These are phyloP conservation scores for Parapristionchus giblindavisi DNA, from an alignment of 2,888 invertebrate genomes.

Conservation along the genomic window DNA sequence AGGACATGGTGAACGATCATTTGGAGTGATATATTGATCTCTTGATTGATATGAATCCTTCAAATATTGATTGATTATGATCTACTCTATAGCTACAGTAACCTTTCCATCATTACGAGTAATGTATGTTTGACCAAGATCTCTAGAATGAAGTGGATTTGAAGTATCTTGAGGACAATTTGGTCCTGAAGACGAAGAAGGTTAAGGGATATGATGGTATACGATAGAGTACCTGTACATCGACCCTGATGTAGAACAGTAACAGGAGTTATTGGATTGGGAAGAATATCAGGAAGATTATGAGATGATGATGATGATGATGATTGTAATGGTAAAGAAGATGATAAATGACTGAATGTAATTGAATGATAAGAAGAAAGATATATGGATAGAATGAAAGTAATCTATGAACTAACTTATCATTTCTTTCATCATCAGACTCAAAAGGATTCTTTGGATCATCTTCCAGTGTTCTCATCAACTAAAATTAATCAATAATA, in stretches of 20 bases:
- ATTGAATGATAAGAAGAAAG: neutral
- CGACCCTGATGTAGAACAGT: conserved; percentile 27
- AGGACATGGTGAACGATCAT: conserved; percentile 54
- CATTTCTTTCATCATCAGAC: conserved; percentile 20
- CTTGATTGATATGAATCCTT: neutral
- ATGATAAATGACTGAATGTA: too few species aligned
- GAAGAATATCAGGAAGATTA: neutral
- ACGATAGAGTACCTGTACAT: conserved; percentile 19
- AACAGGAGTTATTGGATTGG: conserved; percentile 30
- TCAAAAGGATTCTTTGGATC: conserved; percentile 40
- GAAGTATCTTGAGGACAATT: conserved; percentile 19
- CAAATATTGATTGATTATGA: neutral
- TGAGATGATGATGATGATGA: conserved; percentile 5
- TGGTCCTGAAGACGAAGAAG: neutral
- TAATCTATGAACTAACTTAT: neutral
- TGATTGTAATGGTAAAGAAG: too few species aligned
- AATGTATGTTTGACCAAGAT: conserved; percentile 21
- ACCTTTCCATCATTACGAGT: conserved; percentile 12
- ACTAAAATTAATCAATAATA: conserved; percentile 41
- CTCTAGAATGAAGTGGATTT: neutral
- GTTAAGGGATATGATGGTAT: too few species aligned
- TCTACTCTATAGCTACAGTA: neutral
- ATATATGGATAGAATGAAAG: neutral
- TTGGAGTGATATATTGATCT: neutral
- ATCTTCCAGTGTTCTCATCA: conserved; percentile 54